Percentiles rank a stretch among this genome's conserved stretches.
phyloP scores from a whole-genome alignment of 92 coral and sea anemone species.

The Phymanthus crucifer region DNA sequence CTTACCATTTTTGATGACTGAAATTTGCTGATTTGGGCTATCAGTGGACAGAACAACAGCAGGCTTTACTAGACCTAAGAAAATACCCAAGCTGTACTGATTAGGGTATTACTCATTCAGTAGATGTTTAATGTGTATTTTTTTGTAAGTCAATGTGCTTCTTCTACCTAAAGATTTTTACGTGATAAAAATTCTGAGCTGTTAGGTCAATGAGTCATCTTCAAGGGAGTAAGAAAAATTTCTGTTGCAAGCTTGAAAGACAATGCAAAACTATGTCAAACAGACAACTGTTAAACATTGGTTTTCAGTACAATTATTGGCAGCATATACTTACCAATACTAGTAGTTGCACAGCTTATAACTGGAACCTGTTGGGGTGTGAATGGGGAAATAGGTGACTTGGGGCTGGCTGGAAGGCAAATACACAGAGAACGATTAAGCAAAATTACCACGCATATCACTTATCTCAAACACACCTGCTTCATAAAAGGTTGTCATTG shows the following conservation, averaged over 20 bases:
- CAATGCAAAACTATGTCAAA: too few species aligned
- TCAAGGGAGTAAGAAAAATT: too few species aligned
- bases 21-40: constrained; percentile 57
- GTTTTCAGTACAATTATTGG: too few species aligned
- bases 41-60: constrained; percentile 2
- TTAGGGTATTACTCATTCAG: neutral
- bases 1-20: constrained; percentile 82
- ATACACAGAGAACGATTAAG: neutral
- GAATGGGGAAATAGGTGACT: constrained; percentile 35
- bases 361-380: constrained; percentile 75
- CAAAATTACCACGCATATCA: neutral
- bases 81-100: neutral
- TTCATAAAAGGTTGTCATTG: too few species aligned
- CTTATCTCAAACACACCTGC: neutral
- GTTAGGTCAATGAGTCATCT: too few species aligned
- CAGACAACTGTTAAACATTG: too few species aligned
- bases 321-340: constrained; percentile 47
- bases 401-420: constrained; percentile 45
- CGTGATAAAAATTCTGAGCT: too few species aligned
- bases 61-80: constrained; percentile 17
- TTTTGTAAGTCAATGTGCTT: too few species aligned
- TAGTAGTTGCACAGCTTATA: constrained; percentile 60
- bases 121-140: too few species aligned
- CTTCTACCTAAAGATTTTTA: too few species aligned
- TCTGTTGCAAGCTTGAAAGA: too few species aligned